Evolutionary conservation across 2,888 invertebrate genomes (phyloP), one percentile per base, ranked within the genome.

Genomic region (Sesamia inferens): DNA sequence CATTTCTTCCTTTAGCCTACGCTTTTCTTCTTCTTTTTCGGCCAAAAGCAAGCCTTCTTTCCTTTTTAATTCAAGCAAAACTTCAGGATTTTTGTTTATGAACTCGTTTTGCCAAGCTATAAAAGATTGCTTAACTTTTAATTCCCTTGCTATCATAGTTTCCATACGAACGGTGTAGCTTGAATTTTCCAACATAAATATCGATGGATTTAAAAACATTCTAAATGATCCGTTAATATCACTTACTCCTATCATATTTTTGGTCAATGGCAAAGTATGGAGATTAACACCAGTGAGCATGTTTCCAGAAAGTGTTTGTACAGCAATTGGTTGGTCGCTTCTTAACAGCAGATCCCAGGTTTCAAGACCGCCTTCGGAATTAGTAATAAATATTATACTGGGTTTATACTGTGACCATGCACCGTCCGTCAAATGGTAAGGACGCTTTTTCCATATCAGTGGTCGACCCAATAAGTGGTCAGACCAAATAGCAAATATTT

Each of bases 321-420:
- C 96, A 70, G 97, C 96, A 75, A 97, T 97, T 0, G 98, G 97
- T 80, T 97, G 96, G 84, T 98, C 97, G 81, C 97, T 97, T 88
- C 97, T 96, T 65, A 97, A 93, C 71, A 98, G 92, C 71, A 99
- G 94, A 93, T 98, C 98, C 99, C 99, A 99, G 11, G 97, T 97
- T 92, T 99, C 98, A 16, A 98, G 94, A 75, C 96, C 97, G 2
- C 98, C 98, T 93, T 98, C 98, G 31, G 95, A 96, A 42, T 97
- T 97, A 1, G 97, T 96, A 71, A 98, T 92, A 89, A 97, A 98
- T 74, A 98, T 94, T 63, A 98, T 96, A 67, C 97, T 97, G 0
- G 98, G 97, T 68, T 98, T 97, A 57, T 97, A 97, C 24, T 97
- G 95, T 22, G 98, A 98, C 98, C 98, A 99, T 59, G 95, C 93